A percentile compares a stretch with the other conserved stretches of the same genome.
phyloP scores from a whole-genome alignment of 2,797 vertebrate species.

The Falco naumanni region DNA sequence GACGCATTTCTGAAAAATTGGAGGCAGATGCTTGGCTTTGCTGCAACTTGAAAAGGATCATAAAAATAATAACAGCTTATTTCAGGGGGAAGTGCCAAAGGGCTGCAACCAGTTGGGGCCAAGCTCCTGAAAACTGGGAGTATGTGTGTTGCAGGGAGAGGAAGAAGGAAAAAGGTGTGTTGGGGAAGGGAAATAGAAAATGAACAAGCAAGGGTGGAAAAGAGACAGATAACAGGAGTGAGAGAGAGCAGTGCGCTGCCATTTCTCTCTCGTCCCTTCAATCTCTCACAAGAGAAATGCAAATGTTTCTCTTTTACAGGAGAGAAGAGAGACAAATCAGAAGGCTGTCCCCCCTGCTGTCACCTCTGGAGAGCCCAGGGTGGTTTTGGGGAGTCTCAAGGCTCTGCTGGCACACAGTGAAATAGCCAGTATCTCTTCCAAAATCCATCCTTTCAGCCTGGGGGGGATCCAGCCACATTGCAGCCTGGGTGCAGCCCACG shows the following conservation, averaged over 20 bases:
- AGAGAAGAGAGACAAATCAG: neutral
- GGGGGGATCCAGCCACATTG: no score
- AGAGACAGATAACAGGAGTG: neutral
- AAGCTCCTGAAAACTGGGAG: neutral
- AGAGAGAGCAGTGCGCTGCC: neutral
- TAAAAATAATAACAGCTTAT: neutral
- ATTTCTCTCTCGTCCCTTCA: neutral
- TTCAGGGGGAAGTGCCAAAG: neutral
- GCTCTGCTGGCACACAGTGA: neutral
- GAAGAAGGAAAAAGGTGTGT: neutral
- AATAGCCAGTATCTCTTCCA: no score
- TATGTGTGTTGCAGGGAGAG: no score
- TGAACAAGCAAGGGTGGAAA: neutral
- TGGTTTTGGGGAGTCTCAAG: neutral
- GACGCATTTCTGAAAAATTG: neutral
- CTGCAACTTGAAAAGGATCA: neutral
- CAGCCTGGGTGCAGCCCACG: neutral
- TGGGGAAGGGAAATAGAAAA: neutral
- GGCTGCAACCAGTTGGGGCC: neutral
- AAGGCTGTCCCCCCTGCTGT: no score
- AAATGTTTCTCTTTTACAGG: neutral
- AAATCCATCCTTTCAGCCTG: neutral
- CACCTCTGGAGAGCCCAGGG: neutral
- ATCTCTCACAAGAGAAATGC: neutral
- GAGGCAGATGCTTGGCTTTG: neutral